Base-by-base conservation (phyloP, 2,113 vertebrate species). In the Ammodramus savannarum region DNA sequence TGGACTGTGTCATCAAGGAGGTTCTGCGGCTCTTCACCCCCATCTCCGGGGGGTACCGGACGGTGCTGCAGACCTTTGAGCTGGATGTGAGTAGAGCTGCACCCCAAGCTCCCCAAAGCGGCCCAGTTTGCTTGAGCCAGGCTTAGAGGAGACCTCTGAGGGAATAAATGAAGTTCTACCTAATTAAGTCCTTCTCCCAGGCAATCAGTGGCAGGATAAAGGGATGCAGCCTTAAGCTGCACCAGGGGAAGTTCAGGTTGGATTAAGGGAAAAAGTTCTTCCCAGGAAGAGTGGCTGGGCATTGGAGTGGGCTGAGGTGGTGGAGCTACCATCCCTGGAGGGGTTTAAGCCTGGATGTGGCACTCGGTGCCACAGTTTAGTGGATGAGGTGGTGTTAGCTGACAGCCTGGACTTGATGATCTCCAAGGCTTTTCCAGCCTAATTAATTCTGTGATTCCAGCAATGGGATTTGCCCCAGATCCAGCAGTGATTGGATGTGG, bases 1-100 rank as follows among this genome's bases (percentile, higher is more conserved):
- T 99, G 97, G 99, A 99, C 98, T 99, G 99, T 0, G 98, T 99
- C 97, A 99, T 99, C 97, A 99, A 99, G 97, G 99, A 99, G 96
- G 99, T 99, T 44, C 98, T 99, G 86, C 98, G 99, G 36, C 99
- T 99, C 66, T 99, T 98, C 93, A 99, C 99, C 0, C 99, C 99
- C 8, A 98, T 99, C 48, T 99, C 99, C 0, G 99, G 99, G 0
- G 99, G 99, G 11, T 99, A 99, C 97, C 97, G 99, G 23, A 99
- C 99, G 0, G 99, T 99, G 89, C 98, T 99, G 97, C 99, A 99
- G 97, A 99, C 99, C 91, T 99, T 99, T 0, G 99, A 99, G 96
- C 98, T 99, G 2, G 99, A 99, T 0, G 99, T 99, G 97, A 99
- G 99, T 98, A 51, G 1, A 0, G 34, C 51, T 6, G 46, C 23